These are phyloP conservation scores for Clunio marinus DNA, from an alignment of 2,888 invertebrate genomes.

Conservation along the genomic window DNA sequence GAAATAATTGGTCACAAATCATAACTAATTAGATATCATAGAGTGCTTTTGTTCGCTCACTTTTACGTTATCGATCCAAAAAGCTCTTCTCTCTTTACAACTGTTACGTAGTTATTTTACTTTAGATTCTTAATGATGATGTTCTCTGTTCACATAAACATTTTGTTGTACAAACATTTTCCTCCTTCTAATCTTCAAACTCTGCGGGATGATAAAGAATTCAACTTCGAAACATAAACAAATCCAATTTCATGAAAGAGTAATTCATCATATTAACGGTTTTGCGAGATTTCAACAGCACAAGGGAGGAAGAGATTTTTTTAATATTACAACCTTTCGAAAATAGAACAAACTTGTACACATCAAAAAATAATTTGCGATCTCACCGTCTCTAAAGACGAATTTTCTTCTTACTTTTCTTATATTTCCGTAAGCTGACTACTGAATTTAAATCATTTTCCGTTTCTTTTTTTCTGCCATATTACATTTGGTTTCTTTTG, in stretches of 20 bases:
- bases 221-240: background rate
- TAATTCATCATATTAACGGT: conserved; percentile 12
- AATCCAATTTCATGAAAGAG: conserved; percentile 6
- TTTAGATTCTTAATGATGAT: background rate
- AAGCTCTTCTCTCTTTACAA: background rate
- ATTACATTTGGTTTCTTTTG: background rate
- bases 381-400: background rate
- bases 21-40: conserved; percentile 24
- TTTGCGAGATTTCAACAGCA: background rate
- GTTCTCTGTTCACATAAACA: background rate
- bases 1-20: conserved; percentile 28
- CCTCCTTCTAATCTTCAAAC: background rate
- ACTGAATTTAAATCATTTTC: background rate
- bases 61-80: conserved; percentile 11
- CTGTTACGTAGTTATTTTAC: background rate
- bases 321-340: background rate
- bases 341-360: background rate
- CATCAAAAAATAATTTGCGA: conserved; percentile 10
- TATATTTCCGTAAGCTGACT: background rate
- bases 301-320: background rate
- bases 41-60: background rate
- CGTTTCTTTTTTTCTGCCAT: background rate
- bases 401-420: too few species aligned
- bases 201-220: background rate
- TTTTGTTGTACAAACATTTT: background rate